Base-by-base conservation (phyloP, 2,797 vertebrate species). In the Saxicola maurus region DNA sequence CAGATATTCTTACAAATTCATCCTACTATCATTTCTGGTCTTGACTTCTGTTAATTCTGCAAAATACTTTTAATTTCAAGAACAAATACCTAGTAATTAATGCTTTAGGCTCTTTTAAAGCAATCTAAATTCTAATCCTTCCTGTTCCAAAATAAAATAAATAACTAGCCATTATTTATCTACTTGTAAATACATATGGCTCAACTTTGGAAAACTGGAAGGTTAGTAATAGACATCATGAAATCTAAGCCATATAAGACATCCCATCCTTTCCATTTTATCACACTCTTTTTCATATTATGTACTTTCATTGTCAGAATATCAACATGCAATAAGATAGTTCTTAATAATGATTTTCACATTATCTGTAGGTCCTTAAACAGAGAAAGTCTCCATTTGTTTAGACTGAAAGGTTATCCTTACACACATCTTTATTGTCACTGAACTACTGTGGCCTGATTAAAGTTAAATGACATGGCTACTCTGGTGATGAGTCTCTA, bases 381-480 rank as follows among this genome's bases (percentile, higher is more conserved):
- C 17, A 45, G 20, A 87, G 14, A 6, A 9, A 27, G 17, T 12
- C 35, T 81, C 46, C 31, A 19, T 48, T 68, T 62, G 17, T 68
- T 67, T 42, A 82, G 42, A 30, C 6, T 23, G 33, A 64, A 83
- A 38, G 3, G 30, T 51, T 68, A 62, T 40, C 52, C 56, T 62
- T 46, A 40, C 17, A 65, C 28, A 43, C n/a, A 27, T 57, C 30
- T 82, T 79, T 64, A 51, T 20, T 65, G 68, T 48, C 85, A 75
- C 31, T 51, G 62, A 91, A 65, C 69, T 80, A 67, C 55, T 56
- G 45, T 37, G 42, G 48, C 21, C 49, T 84, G 30, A 88, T 91
- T 89, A 87, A 91, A 89, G 38, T 89, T 93, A 91, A 84, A 93
- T 20, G 51, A 52, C 42, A 59, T 2, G 21, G 68, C 69, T 77